A percentile compares a stretch with the other conserved stretches of the same genome.
Conservation (phyloP, 2,888 invertebrate species). For the Odontocerum albicorne region DNA sequence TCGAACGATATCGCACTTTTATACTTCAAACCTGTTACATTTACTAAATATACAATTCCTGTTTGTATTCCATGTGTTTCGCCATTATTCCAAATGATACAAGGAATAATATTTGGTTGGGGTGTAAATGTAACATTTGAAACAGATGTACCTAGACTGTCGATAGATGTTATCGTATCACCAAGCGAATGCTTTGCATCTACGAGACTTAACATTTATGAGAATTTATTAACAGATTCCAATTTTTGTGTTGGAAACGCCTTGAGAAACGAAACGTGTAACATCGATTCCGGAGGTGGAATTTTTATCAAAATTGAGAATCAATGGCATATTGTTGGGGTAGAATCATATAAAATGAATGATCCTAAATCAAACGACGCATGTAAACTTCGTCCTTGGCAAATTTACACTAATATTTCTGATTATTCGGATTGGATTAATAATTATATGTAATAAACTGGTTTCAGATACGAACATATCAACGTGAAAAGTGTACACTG, state of each 20-base stretch:
- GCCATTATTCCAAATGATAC: no score
- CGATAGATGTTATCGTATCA: constrained; percentile 50
- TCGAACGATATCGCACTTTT: constrained; percentile 41
- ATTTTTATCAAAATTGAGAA: constrained; percentile 44
- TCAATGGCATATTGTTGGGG: constrained; percentile 53
- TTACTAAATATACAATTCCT: constrained; percentile 12
- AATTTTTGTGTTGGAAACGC: constrained; percentile 51
- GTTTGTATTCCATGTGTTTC: constrained; percentile 18
- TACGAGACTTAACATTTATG: constrained; percentile 46
- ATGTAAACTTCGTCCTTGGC: constrained; percentile 52
- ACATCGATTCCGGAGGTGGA: constrained; percentile 53
- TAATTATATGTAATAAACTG: no score
- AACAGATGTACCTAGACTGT: constrained; percentile 45
- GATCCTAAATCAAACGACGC: constrained; percentile 33
- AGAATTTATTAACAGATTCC: constrained; percentile 45
- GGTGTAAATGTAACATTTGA: constrained; percentile 46
- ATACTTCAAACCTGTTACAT: constrained; percentile 30
- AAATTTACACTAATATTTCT: constrained; percentile 55
- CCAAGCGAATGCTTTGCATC: constrained; percentile 53
- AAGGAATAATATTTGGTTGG: constrained; percentile 60
- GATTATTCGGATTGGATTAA: constrained; percentile 48
- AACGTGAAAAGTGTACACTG: no score
- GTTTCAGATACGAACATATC: no score
- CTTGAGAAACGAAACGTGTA: constrained; percentile 46
- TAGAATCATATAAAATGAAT: constrained; percentile 50